Conservation (phyloP, 2,113 vertebrate species). For the Anser cygnoides region DNA sequence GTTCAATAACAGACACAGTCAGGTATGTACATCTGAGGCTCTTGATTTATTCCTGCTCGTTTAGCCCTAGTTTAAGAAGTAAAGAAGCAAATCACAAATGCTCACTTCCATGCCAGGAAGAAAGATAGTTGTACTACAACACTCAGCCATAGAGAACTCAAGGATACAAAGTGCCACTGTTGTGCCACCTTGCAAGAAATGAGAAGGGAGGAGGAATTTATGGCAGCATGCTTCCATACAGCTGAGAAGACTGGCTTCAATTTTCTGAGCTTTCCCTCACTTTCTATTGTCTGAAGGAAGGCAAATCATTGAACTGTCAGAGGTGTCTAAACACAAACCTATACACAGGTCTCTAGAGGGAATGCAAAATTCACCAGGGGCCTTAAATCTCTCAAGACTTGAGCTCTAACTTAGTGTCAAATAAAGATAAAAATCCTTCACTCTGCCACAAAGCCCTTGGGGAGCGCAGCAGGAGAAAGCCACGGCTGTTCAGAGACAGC, state of each 20-base stretch:
- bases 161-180: not conserved
- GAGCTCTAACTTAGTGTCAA: not conserved
- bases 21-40: not conserved
- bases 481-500: not conserved
- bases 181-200: not conserved
- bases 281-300: not conserved
- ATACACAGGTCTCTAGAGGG: not conserved
- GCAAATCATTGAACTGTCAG: not conserved
- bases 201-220: not conserved
- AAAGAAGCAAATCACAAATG: not conserved
- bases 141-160: not conserved
- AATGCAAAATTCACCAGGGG: not conserved
- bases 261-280: not conserved
- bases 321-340: not conserved
- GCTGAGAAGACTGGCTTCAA: not conserved
- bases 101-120: not conserved
- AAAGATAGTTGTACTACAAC: not conserved
- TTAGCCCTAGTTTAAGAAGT: not conserved
- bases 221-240: fast-evolving
- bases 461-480: not conserved
- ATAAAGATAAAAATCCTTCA: not conserved
- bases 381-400: not conserved
- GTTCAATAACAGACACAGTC: not conserved
- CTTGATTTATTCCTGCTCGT: not conserved
- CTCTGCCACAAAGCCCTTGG: not conserved